A percentile compares a stretch with the other conserved stretches of the same genome.
Conservation (phyloP, 2,113 vertebrate species). For the Dolichallabes microphthalmus region DNA sequence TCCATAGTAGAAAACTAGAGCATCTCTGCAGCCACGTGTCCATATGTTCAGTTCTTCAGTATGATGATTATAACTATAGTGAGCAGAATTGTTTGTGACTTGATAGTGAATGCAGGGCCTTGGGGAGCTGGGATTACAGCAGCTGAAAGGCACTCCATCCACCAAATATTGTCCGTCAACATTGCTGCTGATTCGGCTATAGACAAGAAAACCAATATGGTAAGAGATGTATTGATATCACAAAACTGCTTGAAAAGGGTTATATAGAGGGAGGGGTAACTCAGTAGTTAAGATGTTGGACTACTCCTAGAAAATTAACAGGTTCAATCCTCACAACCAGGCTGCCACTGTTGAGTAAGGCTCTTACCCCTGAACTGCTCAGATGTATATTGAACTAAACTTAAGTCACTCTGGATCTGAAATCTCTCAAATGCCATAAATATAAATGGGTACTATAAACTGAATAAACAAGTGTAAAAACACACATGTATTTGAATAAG, state of each 20-base stretch:
- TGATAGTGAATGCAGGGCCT: constrained; percentile 94
- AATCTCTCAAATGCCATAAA: too few species aligned
- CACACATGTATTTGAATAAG: not conserved
- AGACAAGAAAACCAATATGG: not conserved
- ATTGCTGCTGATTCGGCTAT: constrained; percentile 92
- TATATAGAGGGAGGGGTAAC: not conserved
- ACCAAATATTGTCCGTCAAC: constrained; percentile 93
- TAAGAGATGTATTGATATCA: not conserved
- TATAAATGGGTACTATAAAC: not conserved
- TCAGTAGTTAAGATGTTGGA: too few species aligned
- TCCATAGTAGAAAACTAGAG: constrained; percentile 87
- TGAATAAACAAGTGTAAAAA: not conserved
- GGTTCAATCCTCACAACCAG: not conserved
- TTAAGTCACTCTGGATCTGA: too few species aligned
- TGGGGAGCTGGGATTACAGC: constrained; percentile 94
- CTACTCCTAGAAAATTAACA: too few species aligned
- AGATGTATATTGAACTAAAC: too few species aligned
- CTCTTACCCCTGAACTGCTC: too few species aligned
- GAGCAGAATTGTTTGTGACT: constrained; percentile 94
- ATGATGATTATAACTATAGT: constrained; percentile 97
- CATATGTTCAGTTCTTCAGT: constrained; percentile 96
- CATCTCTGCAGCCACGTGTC: constrained; percentile 82
- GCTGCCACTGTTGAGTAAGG: too few species aligned
- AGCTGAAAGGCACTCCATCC: constrained; percentile 95
- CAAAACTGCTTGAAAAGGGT: not conserved